phyloP scores from a whole-genome alignment of 2,888 invertebrate species.

The Callimorpha dominula region DNA sequence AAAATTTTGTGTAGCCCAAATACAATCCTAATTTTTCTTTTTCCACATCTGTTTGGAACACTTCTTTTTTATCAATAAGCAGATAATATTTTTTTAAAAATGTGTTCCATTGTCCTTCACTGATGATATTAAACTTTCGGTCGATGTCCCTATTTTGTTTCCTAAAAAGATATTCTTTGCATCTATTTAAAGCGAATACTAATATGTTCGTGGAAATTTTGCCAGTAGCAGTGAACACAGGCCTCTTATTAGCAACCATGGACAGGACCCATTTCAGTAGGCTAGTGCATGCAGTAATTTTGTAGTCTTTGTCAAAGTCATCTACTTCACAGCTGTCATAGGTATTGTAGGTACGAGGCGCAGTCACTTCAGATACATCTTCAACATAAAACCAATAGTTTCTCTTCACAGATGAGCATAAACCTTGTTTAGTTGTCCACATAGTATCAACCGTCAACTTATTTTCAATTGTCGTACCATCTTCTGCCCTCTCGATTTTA shows the following conservation, averaged over 20 bases:
- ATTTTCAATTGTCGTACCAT: constrained; percentile 68
- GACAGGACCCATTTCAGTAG: constrained; percentile 88
- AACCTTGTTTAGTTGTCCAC: constrained; percentile 81
- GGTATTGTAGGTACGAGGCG: constrained; percentile 91
- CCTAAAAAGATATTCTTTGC: constrained; percentile 88
- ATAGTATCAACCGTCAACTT: constrained; percentile 72
- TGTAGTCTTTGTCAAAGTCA: constrained; percentile 90
- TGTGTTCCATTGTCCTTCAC: constrained; percentile 88
- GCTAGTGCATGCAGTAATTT: constrained; percentile 92
- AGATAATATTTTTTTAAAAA: constrained; percentile 89
- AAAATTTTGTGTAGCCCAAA: constrained; percentile 80
- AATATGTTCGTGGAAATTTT: constrained; percentile 86
- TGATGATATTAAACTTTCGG: constrained; percentile 66
- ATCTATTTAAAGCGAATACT: constrained; percentile 90
- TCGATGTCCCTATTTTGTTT: constrained; percentile 90
- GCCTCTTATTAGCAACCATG: constrained; percentile 72
- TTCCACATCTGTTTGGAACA: constrained; percentile 74
- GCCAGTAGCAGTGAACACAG: constrained; percentile 83
- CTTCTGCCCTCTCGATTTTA: constrained; percentile 62
- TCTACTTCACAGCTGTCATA: constrained; percentile 85
- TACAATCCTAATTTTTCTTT: constrained; percentile 71
- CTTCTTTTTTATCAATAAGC: constrained; percentile 86
- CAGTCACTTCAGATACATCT: constrained; percentile 88
- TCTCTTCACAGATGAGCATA: constrained; percentile 86
- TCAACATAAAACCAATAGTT: constrained; percentile 89